Percentiles rank a stretch among this genome's conserved stretches.
Evolutionary conservation across 1,140 invertebrate genomes (phyloP).

Genomic region (Frieseomelitta varia): DNA sequence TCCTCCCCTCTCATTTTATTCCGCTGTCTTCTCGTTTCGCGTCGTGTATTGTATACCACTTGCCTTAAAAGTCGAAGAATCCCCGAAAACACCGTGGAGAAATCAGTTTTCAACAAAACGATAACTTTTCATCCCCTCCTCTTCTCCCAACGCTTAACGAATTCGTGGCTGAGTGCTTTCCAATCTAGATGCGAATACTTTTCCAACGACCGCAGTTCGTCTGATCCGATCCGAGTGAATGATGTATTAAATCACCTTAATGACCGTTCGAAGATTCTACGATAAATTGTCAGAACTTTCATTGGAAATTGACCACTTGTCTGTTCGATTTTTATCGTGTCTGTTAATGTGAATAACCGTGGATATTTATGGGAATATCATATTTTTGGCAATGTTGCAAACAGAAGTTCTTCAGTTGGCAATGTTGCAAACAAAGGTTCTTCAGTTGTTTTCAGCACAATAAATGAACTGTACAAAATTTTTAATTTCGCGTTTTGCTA

Average conservation of each 20-base stretch:
- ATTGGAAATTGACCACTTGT: not conserved
- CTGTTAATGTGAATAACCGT: not conserved
- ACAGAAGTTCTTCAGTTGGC: too few species aligned
- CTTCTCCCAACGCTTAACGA: constrained; percentile 24
- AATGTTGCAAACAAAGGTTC: too few species aligned
- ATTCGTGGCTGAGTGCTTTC: constrained; percentile 46
- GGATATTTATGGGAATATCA: not conserved
- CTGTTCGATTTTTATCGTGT: not conserved
- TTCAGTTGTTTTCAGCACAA: too few species aligned
- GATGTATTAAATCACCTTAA: constrained; percentile 8
- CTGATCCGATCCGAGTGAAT: not conserved
- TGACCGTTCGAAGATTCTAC: not conserved
- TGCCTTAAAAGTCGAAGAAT: constrained; percentile 23
- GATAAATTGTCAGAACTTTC: not conserved
- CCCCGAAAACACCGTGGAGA: constrained; percentile 20
- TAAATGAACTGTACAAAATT: too few species aligned
- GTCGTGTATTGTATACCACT: not conserved
- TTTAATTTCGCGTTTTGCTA: not conserved
- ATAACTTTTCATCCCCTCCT: constrained; percentile 50
- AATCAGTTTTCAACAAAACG: constrained; percentile 60
- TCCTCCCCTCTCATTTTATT: not conserved
- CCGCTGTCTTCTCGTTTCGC: not conserved
- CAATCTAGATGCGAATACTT: constrained; percentile 31
- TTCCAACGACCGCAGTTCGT: not conserved
- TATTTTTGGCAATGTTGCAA: not conserved